phyloP scores from a whole-genome alignment of 2,888 invertebrate species.

The Chaetogeoica ovagalla region DNA sequence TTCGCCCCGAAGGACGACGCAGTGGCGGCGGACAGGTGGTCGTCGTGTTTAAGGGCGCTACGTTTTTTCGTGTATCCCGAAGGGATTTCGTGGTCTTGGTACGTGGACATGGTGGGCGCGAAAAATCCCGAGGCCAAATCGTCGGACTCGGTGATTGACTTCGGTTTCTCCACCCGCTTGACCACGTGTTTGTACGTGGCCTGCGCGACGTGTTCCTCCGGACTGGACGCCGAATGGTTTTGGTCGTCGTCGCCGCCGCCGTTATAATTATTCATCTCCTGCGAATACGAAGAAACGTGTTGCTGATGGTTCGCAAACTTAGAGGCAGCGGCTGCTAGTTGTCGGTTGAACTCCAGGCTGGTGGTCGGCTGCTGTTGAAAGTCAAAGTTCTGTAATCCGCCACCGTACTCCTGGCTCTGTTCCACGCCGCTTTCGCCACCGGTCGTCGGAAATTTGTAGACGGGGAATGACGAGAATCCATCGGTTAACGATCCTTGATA shows the following conservation, averaged over 20 bases:
- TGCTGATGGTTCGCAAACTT: conserved; percentile 1
- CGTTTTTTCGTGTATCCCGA: conserved; percentile 5
- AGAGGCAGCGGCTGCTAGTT: neutral
- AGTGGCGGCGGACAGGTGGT: too few species aligned
- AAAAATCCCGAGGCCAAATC: neutral
- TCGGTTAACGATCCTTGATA: neutral
- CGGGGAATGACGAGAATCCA: neutral
- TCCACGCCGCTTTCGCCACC: neutral
- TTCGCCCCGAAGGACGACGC: neutral
- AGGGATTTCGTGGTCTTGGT: neutral
- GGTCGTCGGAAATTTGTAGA: neutral
- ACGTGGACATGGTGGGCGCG: neutral
- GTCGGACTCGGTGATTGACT: neutral
- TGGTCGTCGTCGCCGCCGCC: neutral
- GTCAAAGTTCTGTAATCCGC: neutral
- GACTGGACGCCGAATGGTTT: neutral
- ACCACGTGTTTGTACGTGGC: too few species aligned
- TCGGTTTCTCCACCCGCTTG: neutral
- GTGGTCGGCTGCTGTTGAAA: conserved; percentile 9
- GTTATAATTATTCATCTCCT: neutral
- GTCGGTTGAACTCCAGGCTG: conserved; percentile 12
- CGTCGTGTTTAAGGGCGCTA: neutral
- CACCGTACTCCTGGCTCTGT: neutral
- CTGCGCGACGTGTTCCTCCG: neutral
- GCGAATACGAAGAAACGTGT: neutral